Conservation (phyloP, 2,888 invertebrate genomes). For the Shargacucullia verbasci region DNA sequence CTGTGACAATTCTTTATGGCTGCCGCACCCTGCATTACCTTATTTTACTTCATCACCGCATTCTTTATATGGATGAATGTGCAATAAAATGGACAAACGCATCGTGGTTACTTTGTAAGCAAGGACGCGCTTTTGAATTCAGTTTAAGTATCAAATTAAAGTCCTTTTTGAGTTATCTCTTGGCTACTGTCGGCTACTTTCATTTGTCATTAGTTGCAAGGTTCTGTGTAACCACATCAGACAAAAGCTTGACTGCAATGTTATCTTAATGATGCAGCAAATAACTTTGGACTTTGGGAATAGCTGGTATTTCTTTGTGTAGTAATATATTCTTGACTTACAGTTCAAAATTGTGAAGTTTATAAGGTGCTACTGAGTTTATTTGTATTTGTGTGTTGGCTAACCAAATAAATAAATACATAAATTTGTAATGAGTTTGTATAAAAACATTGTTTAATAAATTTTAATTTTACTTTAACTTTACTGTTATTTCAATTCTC, state of each 20-base stretch:
- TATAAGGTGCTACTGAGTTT: background rate
- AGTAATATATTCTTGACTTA: background rate
- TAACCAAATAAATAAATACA: too few relatives aligned
- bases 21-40: constrained; percentile 40
- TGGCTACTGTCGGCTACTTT: constrained; percentile 37
- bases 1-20: constrained; percentile 34
- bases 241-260: constrained; percentile 7
- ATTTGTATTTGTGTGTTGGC: background rate
- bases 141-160: constrained; percentile 49
- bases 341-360: background rate
- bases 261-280: constrained; percentile 12
- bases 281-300: background rate
- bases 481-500: background rate
- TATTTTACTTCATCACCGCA: constrained; percentile 29
- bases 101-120: constrained; percentile 30
- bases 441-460: too few relatives aligned
- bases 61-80: constrained; percentile 49
- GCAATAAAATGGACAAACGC: constrained; percentile 47
- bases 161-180: constrained; percentile 52
- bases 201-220: constrained; percentile 5
- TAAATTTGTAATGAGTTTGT: too few relatives aligned
- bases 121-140: constrained; percentile 47
- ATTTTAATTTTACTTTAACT: too few relatives aligned
- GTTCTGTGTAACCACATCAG: constrained; percentile 3
- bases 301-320: background rate